Conservation (phyloP, 2,888 invertebrate species). For the Dorcus hopei region DNA sequence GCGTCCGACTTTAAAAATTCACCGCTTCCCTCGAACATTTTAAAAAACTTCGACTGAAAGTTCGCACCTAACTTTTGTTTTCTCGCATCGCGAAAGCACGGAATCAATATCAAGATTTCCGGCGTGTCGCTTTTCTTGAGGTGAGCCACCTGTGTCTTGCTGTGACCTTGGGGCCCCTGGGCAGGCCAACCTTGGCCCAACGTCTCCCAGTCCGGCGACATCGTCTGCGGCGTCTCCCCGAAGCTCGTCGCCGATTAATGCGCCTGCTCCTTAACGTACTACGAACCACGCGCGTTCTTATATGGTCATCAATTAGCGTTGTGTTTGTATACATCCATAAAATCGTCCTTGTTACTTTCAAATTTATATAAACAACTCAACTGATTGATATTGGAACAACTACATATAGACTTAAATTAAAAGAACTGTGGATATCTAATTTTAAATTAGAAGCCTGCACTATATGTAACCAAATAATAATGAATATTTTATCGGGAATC, state of each 20-base stretch:
- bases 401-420: no score
- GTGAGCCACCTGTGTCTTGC: slow-evolving; percentile 20
- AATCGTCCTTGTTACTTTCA: neutral
- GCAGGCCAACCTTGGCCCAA: slow-evolving; percentile 20
- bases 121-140: slow-evolving; percentile 18
- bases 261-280: slow-evolving; percentile 10
- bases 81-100: neutral
- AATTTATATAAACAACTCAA: no score
- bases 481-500: no score
- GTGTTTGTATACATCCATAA: neutral
- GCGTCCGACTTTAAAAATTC: no score
- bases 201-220: slow-evolving; percentile 1
- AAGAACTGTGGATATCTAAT: no score
- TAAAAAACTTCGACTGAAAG: neutral
- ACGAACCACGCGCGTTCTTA: neutral
- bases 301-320: no score
- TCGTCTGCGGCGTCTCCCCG: neutral
- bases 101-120: slow-evolving; percentile 21
- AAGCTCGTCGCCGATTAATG: neutral
- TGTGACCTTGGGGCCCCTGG: slow-evolving; percentile 22
- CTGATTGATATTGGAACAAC: no score
- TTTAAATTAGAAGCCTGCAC: no score
- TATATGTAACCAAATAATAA: no score
- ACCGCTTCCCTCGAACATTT: no score
- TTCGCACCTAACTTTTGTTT: neutral